Conservation (phyloP, 1,140 invertebrate genomes). For the Drosophila parabipectinata region DNA sequence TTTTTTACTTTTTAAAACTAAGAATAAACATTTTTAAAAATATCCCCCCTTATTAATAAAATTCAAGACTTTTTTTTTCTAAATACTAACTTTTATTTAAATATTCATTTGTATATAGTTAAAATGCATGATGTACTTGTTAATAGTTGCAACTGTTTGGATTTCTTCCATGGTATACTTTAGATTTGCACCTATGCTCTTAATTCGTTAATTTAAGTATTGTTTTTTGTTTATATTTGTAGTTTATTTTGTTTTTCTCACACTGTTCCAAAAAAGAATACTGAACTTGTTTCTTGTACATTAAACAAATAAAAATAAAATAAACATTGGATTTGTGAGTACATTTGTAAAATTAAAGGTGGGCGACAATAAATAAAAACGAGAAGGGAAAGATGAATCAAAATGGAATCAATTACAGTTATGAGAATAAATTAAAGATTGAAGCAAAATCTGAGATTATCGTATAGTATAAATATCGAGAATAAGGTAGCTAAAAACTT, state of each 20-base stretch:
- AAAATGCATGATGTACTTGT: constrained; percentile 73
- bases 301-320: constrained; percentile 23
- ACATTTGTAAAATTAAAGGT: constrained; percentile 55
- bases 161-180: constrained; percentile 71
- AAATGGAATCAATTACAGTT: constrained; percentile 23
- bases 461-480: constrained; percentile 44
- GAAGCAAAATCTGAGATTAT: constrained; percentile 54
- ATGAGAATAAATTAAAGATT: constrained; percentile 57
- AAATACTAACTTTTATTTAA: constrained; percentile 78
- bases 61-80: constrained; percentile 20
- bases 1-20: too few relatives aligned
- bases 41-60: constrained; percentile 7
- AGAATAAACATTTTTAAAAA: too few relatives aligned
- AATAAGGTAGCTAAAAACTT: constrained; percentile 45
- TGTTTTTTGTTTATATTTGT: constrained; percentile 32
- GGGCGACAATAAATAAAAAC: constrained; percentile 65
- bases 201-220: constrained; percentile 36
- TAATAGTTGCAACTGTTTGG: constrained; percentile 76
- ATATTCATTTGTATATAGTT: constrained; percentile 76
- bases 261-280: constrained; percentile 50
- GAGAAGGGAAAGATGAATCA: constrained; percentile 20
- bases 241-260: constrained; percentile 50
- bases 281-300: constrained; percentile 29
- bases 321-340: constrained; percentile 17
- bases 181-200: constrained; percentile 63